These are phyloP conservation scores for Mus pahari DNA, from an alignment of 2,113 vertebrate species.

Conservation along the genomic window DNA sequence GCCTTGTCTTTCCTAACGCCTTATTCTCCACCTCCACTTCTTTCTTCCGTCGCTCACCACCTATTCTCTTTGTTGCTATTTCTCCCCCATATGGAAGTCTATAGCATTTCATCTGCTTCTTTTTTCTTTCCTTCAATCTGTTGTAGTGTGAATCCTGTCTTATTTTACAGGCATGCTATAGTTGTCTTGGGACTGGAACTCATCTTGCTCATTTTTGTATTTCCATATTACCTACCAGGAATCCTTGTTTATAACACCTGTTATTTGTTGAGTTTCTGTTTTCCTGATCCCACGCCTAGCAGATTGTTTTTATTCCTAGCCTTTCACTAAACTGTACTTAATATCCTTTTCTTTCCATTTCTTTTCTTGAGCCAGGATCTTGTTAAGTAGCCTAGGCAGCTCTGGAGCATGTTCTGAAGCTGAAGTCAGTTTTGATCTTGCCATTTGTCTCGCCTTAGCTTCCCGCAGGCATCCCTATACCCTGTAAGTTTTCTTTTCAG, in stretches of 20 bases:
- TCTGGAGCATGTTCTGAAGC: neutral
- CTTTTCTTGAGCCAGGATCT: neutral
- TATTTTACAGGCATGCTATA: neutral
- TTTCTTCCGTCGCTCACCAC: neutral
- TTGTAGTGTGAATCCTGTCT: neutral
- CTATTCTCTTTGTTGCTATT: neutral
- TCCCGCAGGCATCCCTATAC: neutral
- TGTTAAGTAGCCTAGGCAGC: neutral
- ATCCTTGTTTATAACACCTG: neutral
- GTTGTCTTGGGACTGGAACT: slow-evolving; percentile 11
- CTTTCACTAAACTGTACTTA: neutral
- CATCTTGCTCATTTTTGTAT: slow-evolving; percentile 28
- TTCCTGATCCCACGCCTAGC: neutral
- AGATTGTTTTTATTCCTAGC: neutral
- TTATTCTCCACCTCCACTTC: neutral
- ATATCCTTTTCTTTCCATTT: neutral
- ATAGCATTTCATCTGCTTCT: neutral
- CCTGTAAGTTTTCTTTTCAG: neutral
- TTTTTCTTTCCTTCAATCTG: neutral
- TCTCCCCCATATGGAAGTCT: neutral
- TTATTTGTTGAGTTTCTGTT: slow-evolving; percentile 2
- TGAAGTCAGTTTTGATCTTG: neutral
- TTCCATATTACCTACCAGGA: slow-evolving; percentile 21
- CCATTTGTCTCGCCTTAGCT: neutral
- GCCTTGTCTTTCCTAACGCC: neutral